Base-by-base conservation (phyloP, 2,888 invertebrate species). In the Azorinus chamasolen region DNA sequence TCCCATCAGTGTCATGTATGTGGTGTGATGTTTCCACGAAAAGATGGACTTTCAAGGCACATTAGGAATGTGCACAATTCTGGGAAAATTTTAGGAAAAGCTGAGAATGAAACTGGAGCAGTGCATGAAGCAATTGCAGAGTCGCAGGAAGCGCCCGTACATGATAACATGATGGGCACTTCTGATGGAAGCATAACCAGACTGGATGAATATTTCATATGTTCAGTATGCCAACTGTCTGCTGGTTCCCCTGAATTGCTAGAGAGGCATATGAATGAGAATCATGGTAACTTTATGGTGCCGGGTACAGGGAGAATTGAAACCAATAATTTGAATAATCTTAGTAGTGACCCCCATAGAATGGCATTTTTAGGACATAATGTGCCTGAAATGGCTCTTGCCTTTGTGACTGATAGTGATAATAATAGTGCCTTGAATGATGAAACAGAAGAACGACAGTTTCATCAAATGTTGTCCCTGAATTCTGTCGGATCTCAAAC, bases 1-100 rank as follows among this genome's bases (percentile, higher is more conserved):
- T 37, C 27, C 5, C 54, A 39, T 57, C 24, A 59, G 24, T 73
- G 73, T 55, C 73, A 73, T 57, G 18, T 73, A 24, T 73, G 73
- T 62, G 55, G 55, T 6, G 55, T 41, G 14, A 55, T 25, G 12
- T 73, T 73, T 43, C 48, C 25, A n/a, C 39, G 61, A 14, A 62
- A 61, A 57, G 65, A 66, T 22, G 48, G 59, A 43, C 54, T 73
- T 14, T 54, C 46, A 43, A 37, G 66, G 43, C 73, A 73, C 27
- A 54, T 73, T 22, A 18, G 27, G 16, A 54, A 62, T 20, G 43
- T 61, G 24, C 73, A 73, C 41, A 32, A 43, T 14, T 24, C 24
- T 12, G 27, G 53, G n/a, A 24, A 53, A 24, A 10, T 18, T 53
- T 3, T 6, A 16, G 27, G 25, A 24, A 27, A 45, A 5, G 10